Base-by-base conservation (phyloP, 2,113 vertebrate species). In the Ammodytes dubius region DNA sequence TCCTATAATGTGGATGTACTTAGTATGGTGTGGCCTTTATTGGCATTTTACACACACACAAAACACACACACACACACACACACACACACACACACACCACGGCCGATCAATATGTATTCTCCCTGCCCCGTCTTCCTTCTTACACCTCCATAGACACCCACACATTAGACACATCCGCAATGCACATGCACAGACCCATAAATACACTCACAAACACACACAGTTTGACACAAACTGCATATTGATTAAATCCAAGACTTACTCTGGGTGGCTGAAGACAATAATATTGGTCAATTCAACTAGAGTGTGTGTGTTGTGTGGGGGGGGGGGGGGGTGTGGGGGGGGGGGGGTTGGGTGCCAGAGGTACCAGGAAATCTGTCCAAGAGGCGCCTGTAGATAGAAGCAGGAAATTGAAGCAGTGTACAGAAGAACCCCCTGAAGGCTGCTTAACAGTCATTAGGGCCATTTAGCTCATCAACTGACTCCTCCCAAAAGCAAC, bases 391-490 rank as follows among this genome's bases (percentile, higher is more conserved):
- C 71, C 83, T 83, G 53, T 39, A 83, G 70, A 70, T 79, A 81
- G 74, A 79, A 61, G 78, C 71, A 82, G 86, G 81, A 85, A 85
- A 86, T 79, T 69, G 70, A 83, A 79, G n/a, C 37, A 81, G 77
- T 77, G 84, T 54, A 86, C 35, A 75, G 65, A 76, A 75, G 74
- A 82, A 70, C 46, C 49, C 78, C 85, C 78, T 77, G 6, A 59
- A 65, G 74, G 76, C 63, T 83, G 40, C 0, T 81, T 82, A 63
- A 77, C 3, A 81, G 73, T 86, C 73, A 83, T 88, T 85, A 88
- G 14, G 45, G 70, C 45, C 65, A 59, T 83, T 87, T 64, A 83
- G 49, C 66, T 69, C 50, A 69, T 74, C 73, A 76, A 11, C 11
- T 19, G 39, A 17, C 70, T 42, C 68, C 83, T 60, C 78, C 70